These are phyloP conservation scores for Mechanitis messenoides DNA, from an alignment of 2,888 invertebrate genomes.

Conservation along the genomic window DNA sequence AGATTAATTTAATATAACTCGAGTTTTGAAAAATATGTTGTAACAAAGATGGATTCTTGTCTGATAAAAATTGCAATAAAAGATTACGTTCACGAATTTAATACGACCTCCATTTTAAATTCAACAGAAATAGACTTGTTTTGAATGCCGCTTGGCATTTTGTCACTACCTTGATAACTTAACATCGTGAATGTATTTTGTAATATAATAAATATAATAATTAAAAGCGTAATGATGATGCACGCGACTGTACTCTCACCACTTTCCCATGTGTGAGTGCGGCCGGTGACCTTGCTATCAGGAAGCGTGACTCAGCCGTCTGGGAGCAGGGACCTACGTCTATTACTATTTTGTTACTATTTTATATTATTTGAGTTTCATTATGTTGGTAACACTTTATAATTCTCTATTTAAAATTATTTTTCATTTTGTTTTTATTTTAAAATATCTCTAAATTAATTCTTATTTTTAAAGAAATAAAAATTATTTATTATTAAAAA, in stretches of 20 bases:
- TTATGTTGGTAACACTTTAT: neutral
- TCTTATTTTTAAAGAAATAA: no score
- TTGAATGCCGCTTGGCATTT: slow-evolving; percentile 42
- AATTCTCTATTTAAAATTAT: no score
- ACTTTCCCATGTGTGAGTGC: slow-evolving; percentile 64
- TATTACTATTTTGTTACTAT: slow-evolving; percentile 21
- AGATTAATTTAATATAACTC: slow-evolving; percentile 3
- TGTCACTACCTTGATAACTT: slow-evolving; percentile 31
- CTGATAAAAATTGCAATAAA: slow-evolving; percentile 23
- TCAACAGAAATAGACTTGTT: slow-evolving; percentile 49
- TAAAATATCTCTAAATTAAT: no score
- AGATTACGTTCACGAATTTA: slow-evolving; percentile 33
- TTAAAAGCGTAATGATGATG: neutral
- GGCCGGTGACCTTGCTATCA: slow-evolving; percentile 76
- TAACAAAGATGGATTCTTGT: no score
- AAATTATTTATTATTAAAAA: no score
- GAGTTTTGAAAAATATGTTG: neutral
- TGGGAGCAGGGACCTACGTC: slow-evolving; percentile 65
- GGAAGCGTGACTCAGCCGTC: slow-evolving; percentile 73
- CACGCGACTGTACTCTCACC: slow-evolving; percentile 68
- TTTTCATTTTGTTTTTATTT: no score
- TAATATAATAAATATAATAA: slow-evolving; percentile 3
- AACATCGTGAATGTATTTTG: slow-evolving; percentile 5
- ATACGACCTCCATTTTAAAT: slow-evolving; percentile 50
- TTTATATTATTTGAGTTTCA: neutral